Base-by-base conservation (phyloP, 2,888 invertebrate genomes). In the Andrena hattorfiana region DNA sequence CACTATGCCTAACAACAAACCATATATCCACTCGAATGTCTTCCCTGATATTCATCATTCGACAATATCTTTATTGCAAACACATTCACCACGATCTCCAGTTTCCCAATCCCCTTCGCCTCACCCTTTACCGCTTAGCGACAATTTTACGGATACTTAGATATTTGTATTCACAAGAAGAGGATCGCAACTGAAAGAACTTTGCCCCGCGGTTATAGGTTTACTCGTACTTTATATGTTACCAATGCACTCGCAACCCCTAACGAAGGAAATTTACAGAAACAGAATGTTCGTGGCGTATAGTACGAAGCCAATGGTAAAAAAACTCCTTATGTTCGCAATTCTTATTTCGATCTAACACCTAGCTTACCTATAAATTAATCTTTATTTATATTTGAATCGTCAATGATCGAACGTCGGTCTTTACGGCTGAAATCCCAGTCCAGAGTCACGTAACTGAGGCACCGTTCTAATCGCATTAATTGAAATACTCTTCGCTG, bases 1-100 rank as follows among this genome's bases (percentile, higher is more conserved):
- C 79, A 54, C 84, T 89, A 89, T 72, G 76, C 78, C 88, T 90
- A 89, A 89, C 81, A 90, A 89, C 84, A 90, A 78, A 90, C 83
- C 42, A 49, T 85, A 86, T 88, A 83, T 85, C 77, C 77, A 83
- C 76, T 81, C 79, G 62, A 81, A 85, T 85, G 67, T 82, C 68
- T 60, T 83, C 81, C 63, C 49, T 72, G 59, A 77, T 82, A 78
- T 83, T 83, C 60, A 32, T 74, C 60, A 42, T 66, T 67, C 64
- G 71, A 68, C 82, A 66, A 75, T 80, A 75, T 56, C 59, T 13
- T 49, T 68, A 66, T 73, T 66, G 54, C 63, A 66, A 79, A 84
- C 71, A 72, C 62, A 56, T 64, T 77, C 74, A 70, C 71, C 49
- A 59, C 70, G 48, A 67, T 63, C 79, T 26, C 13, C 28, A 69